These are phyloP conservation scores for Meteorus cinctellus DNA, from an alignment of 2,888 invertebrate species.

Conservation along the genomic window DNA sequence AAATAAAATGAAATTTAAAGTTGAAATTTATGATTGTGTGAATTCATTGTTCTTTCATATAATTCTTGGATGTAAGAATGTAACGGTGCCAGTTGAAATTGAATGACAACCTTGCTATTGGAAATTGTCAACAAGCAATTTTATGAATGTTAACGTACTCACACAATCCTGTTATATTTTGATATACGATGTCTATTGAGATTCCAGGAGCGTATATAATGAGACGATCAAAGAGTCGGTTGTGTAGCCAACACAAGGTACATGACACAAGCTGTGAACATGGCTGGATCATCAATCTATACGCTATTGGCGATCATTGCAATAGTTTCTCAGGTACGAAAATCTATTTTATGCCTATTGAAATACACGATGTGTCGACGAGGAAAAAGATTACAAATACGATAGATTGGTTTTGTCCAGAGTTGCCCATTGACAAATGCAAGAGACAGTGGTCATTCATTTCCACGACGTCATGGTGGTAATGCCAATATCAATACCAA, in stretches of 20 bases:
- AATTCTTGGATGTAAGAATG: conserved; percentile 15
- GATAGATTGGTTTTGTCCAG: conserved; percentile 2
- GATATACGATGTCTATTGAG: conserved; percentile 47
- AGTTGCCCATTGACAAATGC: conserved; percentile 6
- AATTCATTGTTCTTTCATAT: conserved; percentile 12
- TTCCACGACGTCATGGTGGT: neutral
- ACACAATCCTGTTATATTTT: conserved; percentile 37
- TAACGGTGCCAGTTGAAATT: conserved; percentile 25
- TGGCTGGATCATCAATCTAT: conserved; percentile 37
- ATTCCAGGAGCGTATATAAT: conserved; percentile 39
- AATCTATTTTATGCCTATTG: neutral
- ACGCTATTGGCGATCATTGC: conserved; percentile 36
- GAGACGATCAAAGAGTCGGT: neutral
- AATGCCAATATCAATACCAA: conserved; percentile 31
- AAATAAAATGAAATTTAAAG: conserved; percentile 13
- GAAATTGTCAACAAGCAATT: conserved; percentile 23
- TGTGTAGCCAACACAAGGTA: conserved; percentile 17
- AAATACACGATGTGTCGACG: neutral
- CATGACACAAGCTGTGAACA: conserved; percentile 33
- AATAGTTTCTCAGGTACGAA: conserved; percentile 41
- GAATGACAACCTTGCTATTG: conserved; percentile 45
- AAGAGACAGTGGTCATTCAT: neutral
- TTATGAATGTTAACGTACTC: neutral
- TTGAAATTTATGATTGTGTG: neutral
- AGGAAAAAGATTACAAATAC: neutral